phyloP scores from a whole-genome alignment of 2,797 vertebrate species.

The Oreortyx pictus region DNA sequence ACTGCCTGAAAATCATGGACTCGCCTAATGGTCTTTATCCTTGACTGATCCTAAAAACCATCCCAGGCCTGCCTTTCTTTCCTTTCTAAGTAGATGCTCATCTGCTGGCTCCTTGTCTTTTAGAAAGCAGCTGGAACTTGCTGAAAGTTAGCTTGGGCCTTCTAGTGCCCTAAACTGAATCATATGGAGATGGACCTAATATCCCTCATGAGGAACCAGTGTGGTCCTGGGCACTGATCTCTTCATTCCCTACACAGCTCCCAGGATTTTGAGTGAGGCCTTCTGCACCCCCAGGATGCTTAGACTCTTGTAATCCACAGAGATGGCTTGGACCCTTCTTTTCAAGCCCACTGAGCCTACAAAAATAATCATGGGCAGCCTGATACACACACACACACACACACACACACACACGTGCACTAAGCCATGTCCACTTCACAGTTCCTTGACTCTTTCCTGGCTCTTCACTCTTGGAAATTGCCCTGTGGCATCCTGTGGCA shows the following conservation, averaged over 20 bases:
- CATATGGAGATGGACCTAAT: not conserved
- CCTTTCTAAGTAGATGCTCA: not conserved
- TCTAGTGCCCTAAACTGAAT: not conserved
- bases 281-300: not conserved
- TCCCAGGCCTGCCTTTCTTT: not conserved
- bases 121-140: not conserved
- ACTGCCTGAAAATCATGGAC: not conserved
- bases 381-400: accelerated
- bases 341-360: not conserved
- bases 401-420: too few relatives aligned
- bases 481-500: not conserved
- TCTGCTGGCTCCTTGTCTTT: not conserved
- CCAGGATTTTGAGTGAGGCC: not conserved
- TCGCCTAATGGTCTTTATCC: not conserved
- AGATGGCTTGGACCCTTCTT: not conserved
- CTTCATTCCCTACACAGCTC: not conserved
- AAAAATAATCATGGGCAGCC: not conserved
- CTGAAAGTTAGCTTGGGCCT: not conserved
- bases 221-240: not conserved
- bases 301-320: not conserved
- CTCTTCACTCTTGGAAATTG: not conserved
- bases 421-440: not conserved
- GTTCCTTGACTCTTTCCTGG: not conserved
- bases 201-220: not conserved
- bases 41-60: not conserved